Evolutionary conservation across 2,113 vertebrate species (phyloP).

Genomic region (Eurypyga helias): DNA sequence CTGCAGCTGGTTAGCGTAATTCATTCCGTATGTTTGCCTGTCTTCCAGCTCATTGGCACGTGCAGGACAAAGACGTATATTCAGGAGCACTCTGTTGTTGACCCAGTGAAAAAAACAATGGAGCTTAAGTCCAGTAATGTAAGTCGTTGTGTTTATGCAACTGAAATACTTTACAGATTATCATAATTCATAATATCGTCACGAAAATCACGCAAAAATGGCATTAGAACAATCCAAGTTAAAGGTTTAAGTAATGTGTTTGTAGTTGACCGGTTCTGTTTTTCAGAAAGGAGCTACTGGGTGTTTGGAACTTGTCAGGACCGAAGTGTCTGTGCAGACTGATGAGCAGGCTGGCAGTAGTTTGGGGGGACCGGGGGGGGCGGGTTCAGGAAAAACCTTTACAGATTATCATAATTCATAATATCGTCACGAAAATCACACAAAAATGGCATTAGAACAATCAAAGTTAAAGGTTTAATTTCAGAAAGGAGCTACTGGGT

Average conservation of each 20-base stretch:
- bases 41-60: conserved; percentile 88
- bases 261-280: background rate
- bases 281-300: background rate
- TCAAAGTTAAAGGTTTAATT: background rate
- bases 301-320: background rate
- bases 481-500: background rate
- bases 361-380: too few species aligned
- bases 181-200: too few species aligned
- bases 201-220: background rate
- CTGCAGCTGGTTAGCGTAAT: background rate
- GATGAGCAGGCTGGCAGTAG: background rate
- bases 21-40: background rate
- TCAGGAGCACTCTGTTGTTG: conserved; percentile 94
- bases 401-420: too few species aligned
- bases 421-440: background rate
- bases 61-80: conserved; percentile 89
- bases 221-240: background rate
- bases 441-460: background rate
- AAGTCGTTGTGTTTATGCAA: conserved; percentile 65
- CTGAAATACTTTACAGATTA: background rate
- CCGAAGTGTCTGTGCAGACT: background rate
- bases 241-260: background rate
- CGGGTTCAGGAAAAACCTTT: background rate
- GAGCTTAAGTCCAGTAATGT: conserved; percentile 95
- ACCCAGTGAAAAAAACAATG: conserved; percentile 86